A percentile compares a stretch with the other conserved stretches of the same genome.
Evolutionary conservation across 1,140 invertebrate species (phyloP).

Genomic region (Zaprionus camerounensis): DNA sequence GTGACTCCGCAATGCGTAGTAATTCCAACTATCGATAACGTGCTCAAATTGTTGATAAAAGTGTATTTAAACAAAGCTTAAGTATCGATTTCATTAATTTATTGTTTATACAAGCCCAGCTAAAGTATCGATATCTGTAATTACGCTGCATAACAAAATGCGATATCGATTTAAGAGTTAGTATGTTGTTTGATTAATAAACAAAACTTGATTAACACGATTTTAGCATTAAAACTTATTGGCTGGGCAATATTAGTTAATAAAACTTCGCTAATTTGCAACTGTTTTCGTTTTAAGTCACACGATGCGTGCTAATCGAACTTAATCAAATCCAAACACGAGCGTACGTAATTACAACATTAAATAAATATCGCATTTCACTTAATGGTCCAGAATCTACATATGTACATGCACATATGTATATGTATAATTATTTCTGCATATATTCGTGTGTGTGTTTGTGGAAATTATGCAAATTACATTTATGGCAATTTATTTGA

Average conservation of each 20-base stretch:
- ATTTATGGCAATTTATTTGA: constrained; percentile 55
- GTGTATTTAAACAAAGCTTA: neutral
- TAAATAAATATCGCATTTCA: constrained; percentile 48
- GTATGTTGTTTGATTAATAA: neutral
- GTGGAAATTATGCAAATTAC: constrained; percentile 64
- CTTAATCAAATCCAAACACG: constrained; percentile 31
- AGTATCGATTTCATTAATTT: neutral
- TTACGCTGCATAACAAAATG: neutral
- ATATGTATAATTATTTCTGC: neutral
- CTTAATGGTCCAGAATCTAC: constrained; percentile 18
- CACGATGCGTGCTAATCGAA: constrained; percentile 18
- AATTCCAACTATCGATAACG: too few species aligned
- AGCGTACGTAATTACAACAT: constrained; percentile 33
- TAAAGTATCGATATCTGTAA: neutral
- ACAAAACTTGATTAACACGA: neutral
- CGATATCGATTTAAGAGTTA: neutral
- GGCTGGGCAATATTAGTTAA: neutral
- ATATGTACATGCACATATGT: constrained; percentile 10
- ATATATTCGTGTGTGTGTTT: neutral
- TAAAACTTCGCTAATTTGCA: neutral
- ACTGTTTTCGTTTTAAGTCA: constrained; percentile 1
- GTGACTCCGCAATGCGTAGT: too few species aligned
- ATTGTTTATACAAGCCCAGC: too few species aligned
- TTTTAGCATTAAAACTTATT: neutral
- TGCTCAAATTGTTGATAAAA: neutral